phyloP scores from a whole-genome alignment of 2,888 invertebrate genomes.

The Dorcus parallelipipedus region DNA sequence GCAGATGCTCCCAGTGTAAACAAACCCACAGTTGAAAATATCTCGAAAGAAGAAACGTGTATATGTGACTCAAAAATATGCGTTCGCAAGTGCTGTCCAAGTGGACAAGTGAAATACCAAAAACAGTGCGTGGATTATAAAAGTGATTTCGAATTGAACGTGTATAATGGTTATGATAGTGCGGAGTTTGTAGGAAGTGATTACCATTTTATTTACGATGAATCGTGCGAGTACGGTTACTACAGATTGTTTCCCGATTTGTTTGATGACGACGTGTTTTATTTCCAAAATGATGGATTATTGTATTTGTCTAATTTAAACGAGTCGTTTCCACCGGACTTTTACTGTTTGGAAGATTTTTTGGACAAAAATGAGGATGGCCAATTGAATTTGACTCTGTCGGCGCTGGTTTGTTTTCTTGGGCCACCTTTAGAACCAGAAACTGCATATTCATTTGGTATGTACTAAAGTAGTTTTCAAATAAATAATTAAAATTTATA shows the following conservation, averaged over 20 bases:
- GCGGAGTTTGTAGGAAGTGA: background rate
- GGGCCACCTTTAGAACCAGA: background rate
- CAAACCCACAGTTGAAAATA: too few relatives aligned
- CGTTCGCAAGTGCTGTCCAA: constrained; percentile 6
- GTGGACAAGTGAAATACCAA: background rate
- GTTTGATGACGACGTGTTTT: constrained; percentile 13
- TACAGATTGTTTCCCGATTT: constrained; percentile 9
- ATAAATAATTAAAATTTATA: too few relatives aligned
- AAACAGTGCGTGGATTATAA: background rate
- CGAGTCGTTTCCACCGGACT: constrained; percentile 4
- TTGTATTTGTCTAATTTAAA: constrained; percentile 12
- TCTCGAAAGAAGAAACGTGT: background rate
- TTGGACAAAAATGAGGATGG: background rate
- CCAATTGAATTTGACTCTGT: background rate
- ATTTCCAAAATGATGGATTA: constrained; percentile 19
- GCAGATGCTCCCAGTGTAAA: too few relatives aligned
- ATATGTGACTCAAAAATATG: constrained; percentile 4
- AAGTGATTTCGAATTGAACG: too few relatives aligned
- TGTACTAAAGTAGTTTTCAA: background rate
- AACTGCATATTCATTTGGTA: constrained; percentile 1
- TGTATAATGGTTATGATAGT: background rate
- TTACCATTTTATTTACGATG: constrained; percentile 14
- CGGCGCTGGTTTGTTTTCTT: constrained; percentile 2
- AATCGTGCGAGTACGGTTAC: background rate
- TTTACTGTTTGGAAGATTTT: constrained; percentile 23